Percentiles rank a stretch among this genome's conserved stretches.
Evolutionary conservation across 1,140 invertebrate genomes (phyloP).

Genomic region (Atopsyche davidsoni): DNA sequence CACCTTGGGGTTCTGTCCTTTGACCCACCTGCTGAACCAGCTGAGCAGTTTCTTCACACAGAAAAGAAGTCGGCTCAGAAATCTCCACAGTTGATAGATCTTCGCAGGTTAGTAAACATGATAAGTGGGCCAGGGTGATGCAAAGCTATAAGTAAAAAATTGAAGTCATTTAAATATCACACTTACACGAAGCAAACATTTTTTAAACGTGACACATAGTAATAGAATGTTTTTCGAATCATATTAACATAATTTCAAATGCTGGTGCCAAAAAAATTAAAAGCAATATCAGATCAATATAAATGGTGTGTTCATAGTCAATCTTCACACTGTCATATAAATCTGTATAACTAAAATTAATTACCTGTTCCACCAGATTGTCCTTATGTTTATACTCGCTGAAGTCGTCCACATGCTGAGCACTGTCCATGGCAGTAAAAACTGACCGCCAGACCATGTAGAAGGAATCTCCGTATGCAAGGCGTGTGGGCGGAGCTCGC

Average conservation of each 20-base stretch:
- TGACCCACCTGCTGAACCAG: constrained; percentile 39
- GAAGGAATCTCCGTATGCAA: constrained; percentile 57
- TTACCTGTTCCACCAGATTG: constrained; percentile 61
- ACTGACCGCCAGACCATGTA: constrained; percentile 61
- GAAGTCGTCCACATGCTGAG: constrained; percentile 68
- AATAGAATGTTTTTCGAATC: no score
- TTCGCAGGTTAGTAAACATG: constrained; percentile 37
- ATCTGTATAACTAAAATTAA: constrained; percentile 25
- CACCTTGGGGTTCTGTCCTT: constrained; percentile 40
- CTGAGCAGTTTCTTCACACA: constrained; percentile 39
- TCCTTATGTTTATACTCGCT: constrained; percentile 77
- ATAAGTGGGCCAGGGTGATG: constrained; percentile 42
- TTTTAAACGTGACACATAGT: no score
- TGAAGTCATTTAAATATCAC: constrained; percentile 7
- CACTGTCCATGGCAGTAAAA: constrained; percentile 63
- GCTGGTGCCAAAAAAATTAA: no score
- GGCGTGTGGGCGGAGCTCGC: constrained; percentile 50
- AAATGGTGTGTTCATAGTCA: no score
- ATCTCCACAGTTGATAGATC: constrained; percentile 42
- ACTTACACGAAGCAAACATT: no score
- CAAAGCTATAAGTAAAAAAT: constrained; percentile 41
- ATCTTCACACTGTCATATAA: no score
- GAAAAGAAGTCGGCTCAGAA: constrained; percentile 39
- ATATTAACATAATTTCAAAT: no score
- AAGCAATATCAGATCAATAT: no score